phyloP scores from a whole-genome alignment of 1,140 invertebrate species.

The Bilobella aurantiaca region DNA sequence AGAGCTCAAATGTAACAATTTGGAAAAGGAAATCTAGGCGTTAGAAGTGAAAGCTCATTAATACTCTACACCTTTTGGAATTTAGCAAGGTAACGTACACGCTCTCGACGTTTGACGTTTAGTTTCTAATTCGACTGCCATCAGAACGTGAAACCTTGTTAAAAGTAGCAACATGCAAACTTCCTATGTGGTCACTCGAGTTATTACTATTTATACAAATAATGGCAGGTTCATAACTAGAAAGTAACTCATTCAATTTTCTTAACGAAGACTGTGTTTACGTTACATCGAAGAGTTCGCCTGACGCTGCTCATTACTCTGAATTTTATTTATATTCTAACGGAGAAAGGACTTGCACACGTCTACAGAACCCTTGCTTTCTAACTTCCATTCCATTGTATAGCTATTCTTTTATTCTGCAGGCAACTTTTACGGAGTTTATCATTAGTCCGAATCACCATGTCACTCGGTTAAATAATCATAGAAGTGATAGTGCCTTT shows the following conservation, averaged over 20 bases:
- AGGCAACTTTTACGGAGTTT: constrained; percentile 3
- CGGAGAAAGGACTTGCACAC: too few relatives aligned
- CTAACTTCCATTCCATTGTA: too few relatives aligned
- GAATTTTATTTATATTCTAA: too few relatives aligned
- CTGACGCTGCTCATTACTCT: constrained; percentile 23
- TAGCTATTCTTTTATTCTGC: too few relatives aligned
- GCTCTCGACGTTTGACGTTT: background rate
- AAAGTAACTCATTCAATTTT: too few relatives aligned
- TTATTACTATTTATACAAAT: too few relatives aligned
- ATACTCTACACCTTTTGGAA: background rate
- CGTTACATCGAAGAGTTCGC: constrained; percentile 1
- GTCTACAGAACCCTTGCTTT: too few relatives aligned
- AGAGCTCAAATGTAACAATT: background rate
- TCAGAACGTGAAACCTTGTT: constrained; percentile 5
- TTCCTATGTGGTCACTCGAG: background rate
- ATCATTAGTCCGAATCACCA: constrained; percentile 17
- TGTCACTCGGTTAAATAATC: constrained; percentile 28
- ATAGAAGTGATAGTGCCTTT: constrained; percentile 27
- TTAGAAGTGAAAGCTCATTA: background rate
- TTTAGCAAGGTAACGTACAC: background rate
- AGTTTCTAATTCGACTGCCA: background rate
- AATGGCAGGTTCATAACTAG: too few relatives aligned
- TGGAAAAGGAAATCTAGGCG: background rate
- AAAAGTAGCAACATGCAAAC: constrained; percentile 1
- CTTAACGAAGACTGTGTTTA: background rate